phyloP scores from a whole-genome alignment of 2,797 vertebrate genomes.

The Chrysocyon brachyurus region DNA sequence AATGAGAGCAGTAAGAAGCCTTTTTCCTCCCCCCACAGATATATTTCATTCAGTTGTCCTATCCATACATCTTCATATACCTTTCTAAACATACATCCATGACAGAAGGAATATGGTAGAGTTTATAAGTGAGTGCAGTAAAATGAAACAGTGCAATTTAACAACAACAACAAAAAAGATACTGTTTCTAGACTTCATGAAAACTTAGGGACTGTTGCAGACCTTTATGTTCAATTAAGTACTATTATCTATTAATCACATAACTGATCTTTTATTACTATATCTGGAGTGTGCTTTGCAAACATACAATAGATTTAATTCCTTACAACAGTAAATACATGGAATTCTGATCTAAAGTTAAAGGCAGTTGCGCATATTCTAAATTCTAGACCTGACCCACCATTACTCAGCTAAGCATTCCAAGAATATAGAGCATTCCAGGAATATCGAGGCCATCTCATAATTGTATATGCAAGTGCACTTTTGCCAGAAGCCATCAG shows the following conservation, averaged over 20 bases:
- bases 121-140: background rate
- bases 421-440: background rate
- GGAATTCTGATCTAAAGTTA: background rate
- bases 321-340: background rate
- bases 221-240: background rate
- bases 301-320: background rate
- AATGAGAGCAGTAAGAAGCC: background rate
- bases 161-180: background rate
- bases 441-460: background rate
- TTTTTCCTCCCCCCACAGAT: accelerated
- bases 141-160: background rate
- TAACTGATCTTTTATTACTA: background rate
- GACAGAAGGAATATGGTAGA: background rate
- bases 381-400: background rate
- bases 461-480: background rate
- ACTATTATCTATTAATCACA: background rate
- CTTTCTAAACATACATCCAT: background rate
- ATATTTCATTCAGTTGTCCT: background rate
- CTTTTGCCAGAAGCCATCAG: background rate
- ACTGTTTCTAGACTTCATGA: background rate
- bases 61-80: background rate
- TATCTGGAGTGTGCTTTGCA: background rate
- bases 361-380: background rate
- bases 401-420: background rate
- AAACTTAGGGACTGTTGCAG: background rate